Base-by-base conservation (phyloP, 2,113 vertebrate genomes). In the Lamprotornis superbus region DNA sequence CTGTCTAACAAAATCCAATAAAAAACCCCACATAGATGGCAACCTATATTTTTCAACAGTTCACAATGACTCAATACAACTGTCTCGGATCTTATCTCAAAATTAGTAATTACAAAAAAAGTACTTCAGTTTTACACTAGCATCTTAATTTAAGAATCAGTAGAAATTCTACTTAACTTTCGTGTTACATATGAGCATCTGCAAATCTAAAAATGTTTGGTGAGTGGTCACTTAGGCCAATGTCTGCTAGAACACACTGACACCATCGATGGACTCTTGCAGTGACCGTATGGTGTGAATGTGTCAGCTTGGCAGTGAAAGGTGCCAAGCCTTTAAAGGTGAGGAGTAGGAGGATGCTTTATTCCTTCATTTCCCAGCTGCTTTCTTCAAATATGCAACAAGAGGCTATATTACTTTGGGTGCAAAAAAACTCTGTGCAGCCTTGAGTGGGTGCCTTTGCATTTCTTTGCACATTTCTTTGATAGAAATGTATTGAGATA, bases 341-440 rank as follows among this genome's bases (percentile, higher is more conserved):
- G 31, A 23, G 24, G 44, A 80, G 13, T 15, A 71, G 6, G 4
- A 80, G 14, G 9, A 42, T 68, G 57, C 7, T 57, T 80, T 61
- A 33, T 49, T 59, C 21, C 33, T 16, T 49, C n/a, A 23, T 61
- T 79, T 87, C 37, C 18, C 11, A 3, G 25, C 13, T 60, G 7
- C 15, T 44, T 80, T 52, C 47, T 83, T 87, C 42, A 80, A 68
- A 8, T 31, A 71, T 15, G 31, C 24, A 42, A n/a, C 40, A 56
- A 40, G 22, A 3, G 21, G 10, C 15, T 67, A 52, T 70, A 47
- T 70, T 27, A 61, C 6, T 86, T 49, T 31, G 21, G 15, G 15
- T 70, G n/a, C 10, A 42, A 47, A 61, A 65, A 74, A 14, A 2
- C 1, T 2, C 3, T 1, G 1, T 52, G 21, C 10, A 65, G 4